Conservation (phyloP, 1,140 invertebrate genomes). For the Euura lappo region DNA sequence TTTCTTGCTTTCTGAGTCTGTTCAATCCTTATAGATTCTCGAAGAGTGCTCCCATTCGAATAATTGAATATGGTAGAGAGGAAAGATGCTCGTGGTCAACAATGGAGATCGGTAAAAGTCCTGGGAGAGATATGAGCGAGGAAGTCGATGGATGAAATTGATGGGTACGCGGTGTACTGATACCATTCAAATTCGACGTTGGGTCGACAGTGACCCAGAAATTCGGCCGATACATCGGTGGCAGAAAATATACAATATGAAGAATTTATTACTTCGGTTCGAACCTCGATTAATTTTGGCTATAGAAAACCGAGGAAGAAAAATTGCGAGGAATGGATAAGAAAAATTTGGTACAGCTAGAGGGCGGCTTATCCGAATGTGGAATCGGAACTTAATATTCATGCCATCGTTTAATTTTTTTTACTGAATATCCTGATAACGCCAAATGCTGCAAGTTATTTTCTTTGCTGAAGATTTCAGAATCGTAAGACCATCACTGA, state of each 20-base stretch:
- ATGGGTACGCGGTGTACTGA: neutral
- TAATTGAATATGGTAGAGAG: neutral
- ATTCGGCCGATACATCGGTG: neutral
- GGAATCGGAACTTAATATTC: neutral
- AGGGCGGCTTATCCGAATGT: neutral
- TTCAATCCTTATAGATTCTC: too few species aligned
- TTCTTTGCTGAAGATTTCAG: neutral
- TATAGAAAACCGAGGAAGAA: too few species aligned
- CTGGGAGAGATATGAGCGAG: neutral
- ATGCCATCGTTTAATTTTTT: neutral
- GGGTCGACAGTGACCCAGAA: neutral
- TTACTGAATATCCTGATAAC: neutral
- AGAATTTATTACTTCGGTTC: too few species aligned
- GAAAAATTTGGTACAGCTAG: too few species aligned
- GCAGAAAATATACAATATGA: neutral
- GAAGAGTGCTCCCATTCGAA: neutral
- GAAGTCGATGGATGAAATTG: neutral
- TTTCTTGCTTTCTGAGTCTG: too few species aligned
- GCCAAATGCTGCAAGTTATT: neutral
- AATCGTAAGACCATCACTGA: too few species aligned
- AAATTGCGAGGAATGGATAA: too few species aligned
- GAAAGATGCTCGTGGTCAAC: neutral
- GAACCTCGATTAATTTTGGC: too few species aligned
- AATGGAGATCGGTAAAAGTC: neutral
- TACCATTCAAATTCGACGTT: neutral